A percentile compares a stretch with the other conserved stretches of the same genome.
phyloP scores from a whole-genome alignment of 2,888 invertebrate genomes.

The Adineta ricciae region DNA sequence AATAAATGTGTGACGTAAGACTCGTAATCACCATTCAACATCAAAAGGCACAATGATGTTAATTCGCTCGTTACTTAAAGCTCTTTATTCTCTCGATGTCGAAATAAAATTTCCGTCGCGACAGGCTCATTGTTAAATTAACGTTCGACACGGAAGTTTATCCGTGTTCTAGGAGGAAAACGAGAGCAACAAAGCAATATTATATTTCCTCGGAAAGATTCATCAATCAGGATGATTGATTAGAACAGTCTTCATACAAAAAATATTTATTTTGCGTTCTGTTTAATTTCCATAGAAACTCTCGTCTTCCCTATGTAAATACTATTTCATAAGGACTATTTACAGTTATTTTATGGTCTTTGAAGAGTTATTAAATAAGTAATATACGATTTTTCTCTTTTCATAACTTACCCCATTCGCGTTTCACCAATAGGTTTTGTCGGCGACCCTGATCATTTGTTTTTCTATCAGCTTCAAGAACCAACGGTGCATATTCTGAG shows the following conservation, averaged over 20 bases:
- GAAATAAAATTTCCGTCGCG: no score
- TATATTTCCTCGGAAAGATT: background rate
- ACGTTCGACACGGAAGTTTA: no score
- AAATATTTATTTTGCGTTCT: background rate
- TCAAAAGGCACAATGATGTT: background rate
- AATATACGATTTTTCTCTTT: background rate
- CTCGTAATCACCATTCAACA: background rate
- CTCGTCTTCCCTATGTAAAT: no score
- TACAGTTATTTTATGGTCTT: background rate
- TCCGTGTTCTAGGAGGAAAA: no score
- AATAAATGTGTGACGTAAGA: background rate
- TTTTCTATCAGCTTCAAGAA: background rate
- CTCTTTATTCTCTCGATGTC: no score
- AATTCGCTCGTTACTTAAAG: no score
- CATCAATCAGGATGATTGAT: background rate
- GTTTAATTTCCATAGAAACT: background rate
- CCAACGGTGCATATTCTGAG: background rate
- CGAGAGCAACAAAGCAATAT: no score
- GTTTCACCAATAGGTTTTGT: background rate
- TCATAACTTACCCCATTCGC: background rate
- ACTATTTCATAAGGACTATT: no score
- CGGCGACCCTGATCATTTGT: background rate
- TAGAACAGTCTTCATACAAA: background rate
- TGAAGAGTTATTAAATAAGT: background rate
- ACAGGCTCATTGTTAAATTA: no score